Evolutionary conservation across 2,888 invertebrate species (phyloP).

Genomic region (Scaeva pyrastri): DNA sequence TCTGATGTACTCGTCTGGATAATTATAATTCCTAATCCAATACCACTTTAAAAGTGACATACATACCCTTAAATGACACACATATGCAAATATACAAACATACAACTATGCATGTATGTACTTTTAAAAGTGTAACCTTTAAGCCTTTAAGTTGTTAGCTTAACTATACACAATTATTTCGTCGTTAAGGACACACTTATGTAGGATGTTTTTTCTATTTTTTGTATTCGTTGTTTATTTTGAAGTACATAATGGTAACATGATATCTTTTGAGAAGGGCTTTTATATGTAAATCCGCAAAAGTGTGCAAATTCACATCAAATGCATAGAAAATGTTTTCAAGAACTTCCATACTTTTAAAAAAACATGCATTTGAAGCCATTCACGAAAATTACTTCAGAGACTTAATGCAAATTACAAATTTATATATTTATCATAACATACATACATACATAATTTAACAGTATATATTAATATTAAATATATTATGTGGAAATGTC

Average conservation of each 20-base stretch:
- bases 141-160: conserved; percentile 26
- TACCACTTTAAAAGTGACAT: not conserved
- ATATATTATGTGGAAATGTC: not conserved
- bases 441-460: not conserved
- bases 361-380: not conserved
- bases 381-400: not conserved
- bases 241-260: not conserved
- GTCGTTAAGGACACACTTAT: not conserved
- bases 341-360: not conserved
- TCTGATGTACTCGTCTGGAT: not conserved
- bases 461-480: not conserved
- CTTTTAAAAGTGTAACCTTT: not conserved
- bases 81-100: too few species aligned
- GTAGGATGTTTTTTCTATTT: too few species aligned
- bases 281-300: not conserved
- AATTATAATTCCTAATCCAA: not conserved
- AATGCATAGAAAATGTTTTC: not conserved
- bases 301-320: not conserved
- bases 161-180: conserved; percentile 1
- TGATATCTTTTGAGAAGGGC: not conserved
- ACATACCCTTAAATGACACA: not conserved
- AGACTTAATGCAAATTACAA: conserved; percentile 4
- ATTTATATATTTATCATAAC: conserved; percentile 6
- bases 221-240: not conserved
- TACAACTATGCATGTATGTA: too few species aligned